Base-by-base conservation (phyloP, 2,888 invertebrate species). In the Netelia fuscicornis region DNA sequence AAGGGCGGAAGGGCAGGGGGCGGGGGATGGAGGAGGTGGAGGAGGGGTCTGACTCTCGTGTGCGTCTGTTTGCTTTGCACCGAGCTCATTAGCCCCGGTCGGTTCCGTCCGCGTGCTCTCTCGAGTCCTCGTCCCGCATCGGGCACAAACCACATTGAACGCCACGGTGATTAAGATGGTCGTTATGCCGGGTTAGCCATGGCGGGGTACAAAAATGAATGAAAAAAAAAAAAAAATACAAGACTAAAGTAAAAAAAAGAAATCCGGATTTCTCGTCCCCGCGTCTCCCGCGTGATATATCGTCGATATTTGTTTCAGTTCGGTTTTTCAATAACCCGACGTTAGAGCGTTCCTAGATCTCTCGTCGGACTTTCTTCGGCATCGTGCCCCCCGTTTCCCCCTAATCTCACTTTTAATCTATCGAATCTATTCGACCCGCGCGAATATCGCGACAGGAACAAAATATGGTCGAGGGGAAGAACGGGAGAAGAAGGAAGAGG, bases 1-100 rank as follows among this genome's bases (percentile, higher is more conserved):
- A n/a, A n/a, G n/a, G n/a, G n/a, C n/a, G n/a, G n/a, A n/a, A n/a
- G n/a, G n/a, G n/a, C n/a, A n/a, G n/a, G n/a, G n/a, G n/a, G n/a
- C n/a, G n/a, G n/a, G n/a, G n/a, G n/a, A n/a, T n/a, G n/a, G n/a
- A n/a, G n/a, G n/a, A n/a, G 17, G 17, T 17, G 17, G 17, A 17
- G 17, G 17, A 48, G 42, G 54, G 56, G 71, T 65, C 25, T 25
- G 17, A 20, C 64, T 58, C 44, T 54, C 81, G 75, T 70, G 77
- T 58, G 85, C 85, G 88, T 86, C 88, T 89, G 89, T 90, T 90
- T 89, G 89, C 89, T 90, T 88, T 90, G 88, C 89, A 89, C 88
- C 87, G 89, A 88, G 90, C 89, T 90, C 90, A 90, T 90, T 90
- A 90, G 89, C 83, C 87, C 72, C 82, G 83, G 84, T 86, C 65